A percentile compares a stretch with the other conserved stretches of the same genome.
These are phyloP conservation scores for Sprattus sprattus DNA, from an alignment of 2,113 vertebrate species.

Conservation along the genomic window DNA sequence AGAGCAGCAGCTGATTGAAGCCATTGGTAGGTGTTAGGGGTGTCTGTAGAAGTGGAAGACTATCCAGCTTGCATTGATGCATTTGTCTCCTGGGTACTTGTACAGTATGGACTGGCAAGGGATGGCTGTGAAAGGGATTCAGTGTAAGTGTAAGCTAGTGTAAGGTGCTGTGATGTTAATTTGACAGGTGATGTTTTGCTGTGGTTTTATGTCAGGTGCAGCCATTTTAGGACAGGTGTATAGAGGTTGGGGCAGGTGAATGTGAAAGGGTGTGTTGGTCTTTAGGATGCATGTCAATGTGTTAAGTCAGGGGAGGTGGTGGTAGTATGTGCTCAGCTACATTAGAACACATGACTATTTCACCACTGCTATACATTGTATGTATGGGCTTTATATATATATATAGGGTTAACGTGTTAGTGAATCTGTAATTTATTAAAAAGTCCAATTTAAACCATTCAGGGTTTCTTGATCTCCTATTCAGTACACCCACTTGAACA, in stretches of 20 bases:
- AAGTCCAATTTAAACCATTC: not conserved
- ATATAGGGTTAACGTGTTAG: not conserved
- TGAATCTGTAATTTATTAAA: not conserved
- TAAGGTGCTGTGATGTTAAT: not conserved
- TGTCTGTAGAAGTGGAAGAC: too few relatives aligned
- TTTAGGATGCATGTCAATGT: too few relatives aligned
- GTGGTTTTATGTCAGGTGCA: not conserved
- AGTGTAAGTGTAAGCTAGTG: not conserved
- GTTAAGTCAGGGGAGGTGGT: too few relatives aligned
- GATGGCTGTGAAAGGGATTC: too few relatives aligned
- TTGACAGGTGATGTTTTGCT: not conserved
- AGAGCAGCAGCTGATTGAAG: not conserved
- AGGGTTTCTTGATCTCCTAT: not conserved
- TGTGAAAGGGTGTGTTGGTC: too few relatives aligned
- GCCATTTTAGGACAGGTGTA: not conserved
- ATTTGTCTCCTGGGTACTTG: too few relatives aligned
- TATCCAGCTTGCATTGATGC: not conserved
- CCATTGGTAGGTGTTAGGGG: not conserved
- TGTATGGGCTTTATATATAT: too few relatives aligned
- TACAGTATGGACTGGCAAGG: too few relatives aligned
- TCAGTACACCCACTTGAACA: not conserved
- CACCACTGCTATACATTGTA: too few relatives aligned
- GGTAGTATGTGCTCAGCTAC: too few relatives aligned
- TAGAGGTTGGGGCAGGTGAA: not conserved
- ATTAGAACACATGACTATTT: not conserved